These are phyloP conservation scores for Atta cephalotes DNA, from an alignment of 1,140 invertebrate species.

Conservation along the genomic window DNA sequence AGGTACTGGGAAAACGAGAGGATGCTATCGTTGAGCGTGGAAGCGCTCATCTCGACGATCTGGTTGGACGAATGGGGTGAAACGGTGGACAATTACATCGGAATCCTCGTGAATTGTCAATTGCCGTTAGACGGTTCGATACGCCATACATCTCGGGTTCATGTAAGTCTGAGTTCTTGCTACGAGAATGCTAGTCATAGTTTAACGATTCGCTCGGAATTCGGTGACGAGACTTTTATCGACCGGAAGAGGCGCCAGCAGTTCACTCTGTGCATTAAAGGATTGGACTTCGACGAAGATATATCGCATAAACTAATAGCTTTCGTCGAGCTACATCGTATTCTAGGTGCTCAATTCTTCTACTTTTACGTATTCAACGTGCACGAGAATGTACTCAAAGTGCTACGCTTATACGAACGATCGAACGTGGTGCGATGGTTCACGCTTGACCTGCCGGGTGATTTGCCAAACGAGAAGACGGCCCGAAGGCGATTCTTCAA, in stretches of 20 bases:
- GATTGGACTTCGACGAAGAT: conserved; percentile 89
- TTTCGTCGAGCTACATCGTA: conserved; percentile 90
- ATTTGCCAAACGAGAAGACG: conserved; percentile 82
- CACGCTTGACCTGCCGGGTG: conserved; percentile 86
- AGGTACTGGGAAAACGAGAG: conserved; percentile 78
- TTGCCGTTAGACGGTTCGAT: conserved; percentile 71
- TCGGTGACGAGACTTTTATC: conserved; percentile 22
- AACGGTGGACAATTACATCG: conserved; percentile 78
- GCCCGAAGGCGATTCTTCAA: conserved; percentile 80
- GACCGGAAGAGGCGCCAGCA: conserved; percentile 36
- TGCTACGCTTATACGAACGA: conserved; percentile 87
- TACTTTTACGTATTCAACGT: conserved; percentile 89
- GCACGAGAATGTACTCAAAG: conserved; percentile 85
- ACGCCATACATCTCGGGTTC: conserved; percentile 70
- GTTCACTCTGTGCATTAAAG: conserved; percentile 91
- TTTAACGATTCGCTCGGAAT: conserved; percentile 74
- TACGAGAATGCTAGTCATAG: conserved; percentile 84
- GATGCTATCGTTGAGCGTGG: conserved; percentile 78
- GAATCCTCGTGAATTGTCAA: conserved; percentile 82
- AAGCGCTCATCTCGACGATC: conserved; percentile 82
- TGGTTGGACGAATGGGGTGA: conserved; percentile 83
- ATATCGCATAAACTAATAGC: conserved; percentile 88
- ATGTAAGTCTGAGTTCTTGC: conserved; percentile 78
- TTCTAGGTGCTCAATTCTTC: conserved; percentile 89
- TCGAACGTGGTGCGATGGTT: conserved; percentile 86